Evolutionary conservation across 2,888 invertebrate genomes (phyloP).

Genomic region (Drosophila hamatofila): DNA sequence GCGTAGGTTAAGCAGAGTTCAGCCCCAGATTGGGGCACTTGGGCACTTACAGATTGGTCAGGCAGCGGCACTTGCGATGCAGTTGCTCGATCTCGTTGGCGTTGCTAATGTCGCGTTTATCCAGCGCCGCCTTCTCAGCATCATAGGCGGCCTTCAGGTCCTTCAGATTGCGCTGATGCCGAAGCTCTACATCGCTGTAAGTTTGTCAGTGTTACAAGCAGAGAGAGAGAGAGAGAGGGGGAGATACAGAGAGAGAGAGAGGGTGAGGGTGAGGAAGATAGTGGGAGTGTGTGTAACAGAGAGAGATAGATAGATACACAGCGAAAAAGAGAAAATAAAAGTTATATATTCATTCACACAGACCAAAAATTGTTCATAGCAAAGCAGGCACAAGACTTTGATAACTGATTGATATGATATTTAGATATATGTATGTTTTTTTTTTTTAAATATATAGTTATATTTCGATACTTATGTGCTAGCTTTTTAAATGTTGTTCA

Average conservation of each 20-base stretch:
- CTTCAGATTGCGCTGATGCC: conserved; percentile 84
- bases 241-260: conserved; percentile 5
- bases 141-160: conserved; percentile 85
- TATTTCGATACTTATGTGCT: conserved; percentile 18
- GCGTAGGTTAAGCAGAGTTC: conserved; percentile 31
- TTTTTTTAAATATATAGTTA: not conserved
- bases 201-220: conserved; percentile 11
- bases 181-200: conserved; percentile 85
- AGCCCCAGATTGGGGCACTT: not conserved
- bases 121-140: conserved; percentile 83
- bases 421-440: not conserved
- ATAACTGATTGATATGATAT: conserved; percentile 1
- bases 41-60: conserved; percentile 87
- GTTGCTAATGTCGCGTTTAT: conserved; percentile 86
- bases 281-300: not conserved
- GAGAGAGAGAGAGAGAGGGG: not conserved
- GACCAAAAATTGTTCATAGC: conserved; percentile 4
- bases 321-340: conserved; percentile 60
- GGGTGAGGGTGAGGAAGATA: not conserved
- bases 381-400: conserved; percentile 36
- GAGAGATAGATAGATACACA: conserved; percentile 31
- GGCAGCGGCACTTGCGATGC: conserved; percentile 87
- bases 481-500: conserved; percentile 26
- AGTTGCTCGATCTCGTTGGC: conserved; percentile 87
- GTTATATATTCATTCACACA: conserved; percentile 8